Conservation (phyloP, 2,888 invertebrate species). For the Kryphioiulus occultus region DNA sequence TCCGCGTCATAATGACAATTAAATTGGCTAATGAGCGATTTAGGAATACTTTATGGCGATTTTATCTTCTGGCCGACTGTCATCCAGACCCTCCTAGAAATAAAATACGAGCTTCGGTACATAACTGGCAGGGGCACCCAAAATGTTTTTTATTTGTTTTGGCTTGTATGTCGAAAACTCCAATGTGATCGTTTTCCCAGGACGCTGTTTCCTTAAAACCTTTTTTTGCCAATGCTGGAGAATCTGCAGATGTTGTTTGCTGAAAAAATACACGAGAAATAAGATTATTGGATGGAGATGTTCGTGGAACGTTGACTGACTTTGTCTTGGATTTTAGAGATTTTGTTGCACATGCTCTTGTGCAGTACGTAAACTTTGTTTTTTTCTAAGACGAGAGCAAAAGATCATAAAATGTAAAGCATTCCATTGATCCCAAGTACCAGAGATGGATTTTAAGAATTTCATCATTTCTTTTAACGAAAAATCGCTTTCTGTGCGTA, state of each 20-base stretch:
- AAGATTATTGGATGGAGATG: neutral
- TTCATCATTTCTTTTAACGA: neutral
- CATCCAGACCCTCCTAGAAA: neutral
- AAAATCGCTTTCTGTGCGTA: neutral
- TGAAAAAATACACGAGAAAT: neutral
- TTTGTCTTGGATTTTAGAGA: conserved; percentile 18
- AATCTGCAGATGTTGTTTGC: conserved; percentile 2
- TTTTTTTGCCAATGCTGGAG: neutral
- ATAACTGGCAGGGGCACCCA: neutral
- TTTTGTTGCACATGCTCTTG: neutral
- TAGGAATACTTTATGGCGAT: conserved; percentile 43
- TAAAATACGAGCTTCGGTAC: conserved; percentile 17
- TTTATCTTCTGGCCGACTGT: neutral
- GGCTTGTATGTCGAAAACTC: neutral
- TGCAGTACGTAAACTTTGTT: neutral
- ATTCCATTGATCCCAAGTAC: neutral
- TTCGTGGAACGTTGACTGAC: neutral
- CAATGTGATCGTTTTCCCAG: neutral
- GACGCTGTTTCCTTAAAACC: neutral
- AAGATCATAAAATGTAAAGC: neutral
- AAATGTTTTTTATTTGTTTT: neutral
- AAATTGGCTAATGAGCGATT: conserved; percentile 44
- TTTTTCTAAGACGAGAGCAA: neutral
- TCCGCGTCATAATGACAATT: conserved; percentile 36
- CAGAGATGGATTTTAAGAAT: neutral